These are phyloP conservation scores for Eupsittula cactorum DNA, from an alignment of 2,113 vertebrate species.

Conservation along the genomic window DNA sequence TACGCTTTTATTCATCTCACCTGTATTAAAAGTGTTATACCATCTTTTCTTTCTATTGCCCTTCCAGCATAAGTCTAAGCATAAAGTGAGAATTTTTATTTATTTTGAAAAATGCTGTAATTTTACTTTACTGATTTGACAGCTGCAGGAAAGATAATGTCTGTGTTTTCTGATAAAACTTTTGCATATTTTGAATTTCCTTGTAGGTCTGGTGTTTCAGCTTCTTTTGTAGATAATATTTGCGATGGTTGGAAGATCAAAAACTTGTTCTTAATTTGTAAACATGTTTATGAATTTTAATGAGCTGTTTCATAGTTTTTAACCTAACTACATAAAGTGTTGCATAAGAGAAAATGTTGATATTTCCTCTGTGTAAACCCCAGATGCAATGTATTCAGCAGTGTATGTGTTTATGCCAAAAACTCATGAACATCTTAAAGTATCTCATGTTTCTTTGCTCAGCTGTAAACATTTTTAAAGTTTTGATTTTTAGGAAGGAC, in stretches of 20 bases:
- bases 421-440: not conserved
- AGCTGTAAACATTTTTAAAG: not conserved
- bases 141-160: not conserved
- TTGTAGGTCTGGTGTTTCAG: not conserved
- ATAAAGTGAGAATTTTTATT: not conserved
- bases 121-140: not conserved
- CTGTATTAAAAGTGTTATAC: not conserved
- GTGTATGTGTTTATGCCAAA: not conserved
- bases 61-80: not conserved
- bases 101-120: not conserved
- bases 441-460: not conserved
- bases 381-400: not conserved
- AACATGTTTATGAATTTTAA: conserved; percentile 19
- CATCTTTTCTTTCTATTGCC: not conserved
- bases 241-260: not conserved
- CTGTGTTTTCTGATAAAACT: not conserved
- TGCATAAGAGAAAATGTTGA: not conserved
- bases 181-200: not conserved
- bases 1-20: not conserved
- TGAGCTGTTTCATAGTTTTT: not conserved
- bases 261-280: not conserved
- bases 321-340: not conserved
- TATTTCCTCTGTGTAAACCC: not conserved
- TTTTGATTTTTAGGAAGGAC: not conserved
- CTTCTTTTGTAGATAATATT: not conserved